Evolutionary conservation across 2,797 vertebrate genomes (phyloP), one percentile per base, ranked within the genome.

Genomic region (Oceanodroma leucorhoa): DNA sequence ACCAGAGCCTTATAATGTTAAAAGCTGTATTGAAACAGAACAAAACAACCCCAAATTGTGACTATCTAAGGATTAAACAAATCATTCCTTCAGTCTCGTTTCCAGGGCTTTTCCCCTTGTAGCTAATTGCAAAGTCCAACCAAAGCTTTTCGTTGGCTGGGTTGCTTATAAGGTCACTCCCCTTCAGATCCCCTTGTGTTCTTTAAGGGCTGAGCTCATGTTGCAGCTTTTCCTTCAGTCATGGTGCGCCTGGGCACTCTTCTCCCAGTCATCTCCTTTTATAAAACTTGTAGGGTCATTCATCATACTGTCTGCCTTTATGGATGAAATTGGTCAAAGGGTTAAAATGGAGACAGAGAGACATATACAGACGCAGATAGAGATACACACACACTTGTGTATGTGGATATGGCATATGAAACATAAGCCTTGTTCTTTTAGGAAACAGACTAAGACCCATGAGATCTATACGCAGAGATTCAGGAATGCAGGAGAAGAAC

Each of bases 11-110:
- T 1, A 1, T 50, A 40, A 80, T 36, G 6, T 27, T 80, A 66
- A 81, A 93, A 48, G 55, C n/a, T 67, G 38, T 70, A 77, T 32
- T 82, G 83, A 83, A 95, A 55, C 29, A 83, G 55, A 75, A 41
- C n/a, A 93, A 87, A 95, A 77, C 73, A 87, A 66, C 29, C 32
- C 20, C 51, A 41, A 84, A 73, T 12, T 58, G 27, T 90, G 77
- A 82, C 83, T 94, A 66, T 89, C 58, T 93, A 83, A 87, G 88
- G 86, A 90, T 82, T 95, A 93, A 95, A 89, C 70, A 94, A 69
- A 55, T 72, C 9, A 16, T 77, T 76, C 65, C 72, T 2, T 5
- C 10, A 22, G 43, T 27, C 21, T 43, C 0, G 0, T 90, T 72
- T 62, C 34, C 3, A 22, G 27, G 21, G 30, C 14, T 95, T 84